phyloP scores from a whole-genome alignment of 2,888 invertebrate genomes.

The Neocrepidodera transversa region DNA sequence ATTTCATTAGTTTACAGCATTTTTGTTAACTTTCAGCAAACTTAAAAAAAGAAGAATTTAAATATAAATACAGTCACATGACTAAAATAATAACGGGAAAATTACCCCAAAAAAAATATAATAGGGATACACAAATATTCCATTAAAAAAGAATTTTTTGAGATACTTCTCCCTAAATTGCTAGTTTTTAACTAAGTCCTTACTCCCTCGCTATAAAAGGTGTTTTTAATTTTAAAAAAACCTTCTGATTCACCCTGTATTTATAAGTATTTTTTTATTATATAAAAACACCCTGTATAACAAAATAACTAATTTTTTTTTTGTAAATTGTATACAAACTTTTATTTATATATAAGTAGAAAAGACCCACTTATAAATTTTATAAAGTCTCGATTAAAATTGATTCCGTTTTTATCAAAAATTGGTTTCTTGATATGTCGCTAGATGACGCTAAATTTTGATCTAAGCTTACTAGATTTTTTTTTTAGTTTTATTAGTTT shows the following conservation, averaged over 20 bases:
- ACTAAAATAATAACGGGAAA: slow-evolving; percentile 22
- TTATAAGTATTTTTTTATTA: not conserved
- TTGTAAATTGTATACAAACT: slow-evolving; percentile 32
- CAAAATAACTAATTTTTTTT: not conserved
- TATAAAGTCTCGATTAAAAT: slow-evolving; percentile 26
- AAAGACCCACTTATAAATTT: slow-evolving; percentile 24
- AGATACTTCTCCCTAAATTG: slow-evolving; percentile 11
- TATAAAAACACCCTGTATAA: slow-evolving; percentile 1
- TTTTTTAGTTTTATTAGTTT: too few species aligned
- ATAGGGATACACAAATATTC: slow-evolving; percentile 8
- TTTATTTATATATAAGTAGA: slow-evolving; percentile 22
- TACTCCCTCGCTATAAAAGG: slow-evolving; percentile 9
- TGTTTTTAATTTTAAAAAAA: not conserved
- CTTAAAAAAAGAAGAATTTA: slow-evolving; percentile 22
- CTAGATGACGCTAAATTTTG: slow-evolving; percentile 19
- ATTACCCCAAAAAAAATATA: slow-evolving; percentile 15
- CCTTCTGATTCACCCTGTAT: not conserved
- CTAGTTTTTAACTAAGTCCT: slow-evolving; percentile 14
- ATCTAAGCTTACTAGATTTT: too few species aligned
- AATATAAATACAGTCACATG: slow-evolving; percentile 23
- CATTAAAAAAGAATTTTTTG: slow-evolving; percentile 5
- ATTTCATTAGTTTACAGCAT: slow-evolving; percentile 38
- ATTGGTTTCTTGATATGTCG: slow-evolving; percentile 34
- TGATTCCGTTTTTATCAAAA: slow-evolving; percentile 32
- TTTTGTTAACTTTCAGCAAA: slow-evolving; percentile 32